phyloP scores from a whole-genome alignment of 2,797 vertebrate genomes.

The Smutsia gigantea region DNA sequence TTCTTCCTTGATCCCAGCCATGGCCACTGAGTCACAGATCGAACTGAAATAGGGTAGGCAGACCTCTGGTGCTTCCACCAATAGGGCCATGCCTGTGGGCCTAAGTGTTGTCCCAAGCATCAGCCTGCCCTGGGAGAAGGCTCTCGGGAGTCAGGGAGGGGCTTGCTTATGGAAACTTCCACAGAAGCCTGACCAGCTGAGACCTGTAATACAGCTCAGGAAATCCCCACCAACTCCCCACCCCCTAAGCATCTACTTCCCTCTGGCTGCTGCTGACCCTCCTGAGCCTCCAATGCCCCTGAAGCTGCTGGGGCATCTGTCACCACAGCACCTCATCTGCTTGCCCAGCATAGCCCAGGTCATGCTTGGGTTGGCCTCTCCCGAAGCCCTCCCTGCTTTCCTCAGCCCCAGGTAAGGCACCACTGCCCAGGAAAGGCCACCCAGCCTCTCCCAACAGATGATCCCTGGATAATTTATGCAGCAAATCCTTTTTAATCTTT shows the following conservation, averaged over 20 bases:
- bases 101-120: not conserved
- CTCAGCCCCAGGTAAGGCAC: not conserved
- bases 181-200: constrained; percentile 43
- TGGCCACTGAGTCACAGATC: not conserved
- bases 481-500: constrained; percentile 82
- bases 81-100: accelerated
- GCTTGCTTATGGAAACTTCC: constrained; percentile 52
- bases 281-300: constrained; percentile 48
- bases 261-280: not conserved
- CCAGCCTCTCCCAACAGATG: constrained; percentile 8
- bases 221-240: constrained; percentile 50
- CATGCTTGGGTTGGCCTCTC: not conserved
- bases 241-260: not conserved
- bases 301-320: constrained; percentile 6
- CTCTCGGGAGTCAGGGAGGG: not conserved
- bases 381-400: not conserved
- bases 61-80: not conserved
- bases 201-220: constrained; percentile 49
- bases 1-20: not conserved
- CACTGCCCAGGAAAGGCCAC: not conserved
- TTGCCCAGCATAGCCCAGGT: not conserved
- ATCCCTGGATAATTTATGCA: constrained; percentile 72
- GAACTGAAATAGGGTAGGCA: not conserved
- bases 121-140: not conserved
- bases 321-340: not conserved